Evolutionary conservation across 2,888 invertebrate species (phyloP).

Genomic region (Cephus spinipes): DNA sequence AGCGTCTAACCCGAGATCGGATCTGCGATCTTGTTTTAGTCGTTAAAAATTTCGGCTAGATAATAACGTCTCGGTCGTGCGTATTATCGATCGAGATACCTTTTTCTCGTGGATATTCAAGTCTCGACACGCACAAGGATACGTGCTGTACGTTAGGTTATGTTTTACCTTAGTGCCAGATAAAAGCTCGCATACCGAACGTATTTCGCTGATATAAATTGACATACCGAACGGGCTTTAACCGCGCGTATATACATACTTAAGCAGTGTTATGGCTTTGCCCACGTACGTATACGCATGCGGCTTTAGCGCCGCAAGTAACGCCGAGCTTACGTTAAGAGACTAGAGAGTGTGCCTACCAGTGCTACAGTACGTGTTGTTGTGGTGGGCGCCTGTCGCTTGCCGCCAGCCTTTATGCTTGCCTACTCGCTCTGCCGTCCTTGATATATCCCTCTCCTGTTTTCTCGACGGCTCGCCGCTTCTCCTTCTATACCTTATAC

Average conservation of each 20-base stretch:
- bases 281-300: neutral
- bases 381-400: slow-evolving; percentile 44
- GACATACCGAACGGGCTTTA: neutral
- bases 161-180: neutral
- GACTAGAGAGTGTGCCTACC: neutral
- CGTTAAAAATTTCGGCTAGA: neutral
- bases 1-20: neutral
- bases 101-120: neutral
- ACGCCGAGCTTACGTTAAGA: neutral
- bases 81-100: neutral
- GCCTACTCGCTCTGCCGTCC: slow-evolving; percentile 39
- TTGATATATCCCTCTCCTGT: slow-evolving; percentile 37
- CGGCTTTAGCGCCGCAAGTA: neutral
- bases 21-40: neutral
- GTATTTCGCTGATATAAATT: neutral
- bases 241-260: neutral
- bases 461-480: slow-evolving; percentile 13
- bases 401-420: slow-evolving; percentile 27
- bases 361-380: neutral
- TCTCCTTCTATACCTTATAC: slow-evolving; percentile 15
- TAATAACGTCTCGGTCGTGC: neutral
- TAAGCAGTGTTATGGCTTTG: neutral
- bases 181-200: neutral
- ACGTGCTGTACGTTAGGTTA: neutral
- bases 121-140: neutral